These are phyloP conservation scores for Flexamia atlantica DNA, from an alignment of 2,888 invertebrate genomes.

Conservation along the genomic window DNA sequence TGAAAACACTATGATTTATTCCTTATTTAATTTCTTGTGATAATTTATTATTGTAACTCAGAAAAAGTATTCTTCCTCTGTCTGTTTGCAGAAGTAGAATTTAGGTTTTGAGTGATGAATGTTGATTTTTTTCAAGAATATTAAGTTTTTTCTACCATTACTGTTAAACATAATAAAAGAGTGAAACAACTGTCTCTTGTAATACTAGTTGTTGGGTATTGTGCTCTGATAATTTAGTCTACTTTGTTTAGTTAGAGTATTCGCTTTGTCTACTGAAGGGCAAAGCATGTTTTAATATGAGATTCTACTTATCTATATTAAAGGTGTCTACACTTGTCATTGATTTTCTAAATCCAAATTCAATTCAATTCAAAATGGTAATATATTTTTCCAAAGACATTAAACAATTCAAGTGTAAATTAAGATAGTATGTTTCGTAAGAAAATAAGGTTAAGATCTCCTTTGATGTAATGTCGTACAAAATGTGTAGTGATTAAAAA, in stretches of 20 bases:
- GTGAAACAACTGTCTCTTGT: too few relatives aligned
- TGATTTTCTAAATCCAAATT: too few relatives aligned
- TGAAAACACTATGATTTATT: not conserved
- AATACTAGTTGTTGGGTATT: too few relatives aligned
- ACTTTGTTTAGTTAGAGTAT: too few relatives aligned
- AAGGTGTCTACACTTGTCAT: too few relatives aligned
- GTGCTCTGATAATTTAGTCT: too few relatives aligned
- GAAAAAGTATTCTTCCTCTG: constrained; percentile 8
- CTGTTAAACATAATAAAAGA: too few relatives aligned
- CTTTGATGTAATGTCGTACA: not conserved
- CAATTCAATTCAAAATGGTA: too few relatives aligned
- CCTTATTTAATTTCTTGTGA: constrained; percentile 6
- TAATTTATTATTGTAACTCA: constrained; percentile 18
- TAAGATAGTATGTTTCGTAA: not conserved
- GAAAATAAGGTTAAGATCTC: not conserved
- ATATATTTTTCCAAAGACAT: not conserved
- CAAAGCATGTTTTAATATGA: too few relatives aligned
- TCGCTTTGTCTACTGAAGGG: too few relatives aligned
- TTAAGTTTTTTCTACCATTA: too few relatives aligned
- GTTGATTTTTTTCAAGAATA: not conserved
- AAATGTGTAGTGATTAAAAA: not conserved
- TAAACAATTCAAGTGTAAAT: not conserved
- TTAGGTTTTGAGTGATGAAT: not conserved
- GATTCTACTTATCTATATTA: too few relatives aligned
- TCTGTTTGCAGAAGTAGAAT: not conserved